Base-by-base conservation (phyloP, 1,140 invertebrate species). In the Lasioglossum albipes region DNA sequence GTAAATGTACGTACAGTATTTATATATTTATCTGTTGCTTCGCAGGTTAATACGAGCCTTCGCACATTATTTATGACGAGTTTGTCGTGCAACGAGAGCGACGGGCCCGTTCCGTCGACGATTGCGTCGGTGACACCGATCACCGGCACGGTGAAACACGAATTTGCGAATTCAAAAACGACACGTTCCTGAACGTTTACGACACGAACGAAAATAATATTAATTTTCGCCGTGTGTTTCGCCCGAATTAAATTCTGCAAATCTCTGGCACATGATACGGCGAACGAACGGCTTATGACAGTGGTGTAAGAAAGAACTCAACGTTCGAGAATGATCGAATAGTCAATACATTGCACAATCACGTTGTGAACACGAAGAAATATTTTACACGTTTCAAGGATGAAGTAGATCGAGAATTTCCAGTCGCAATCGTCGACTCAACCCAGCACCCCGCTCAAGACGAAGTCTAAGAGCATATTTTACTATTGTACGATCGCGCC, bases 21-120 rank as follows among this genome's bases (percentile, higher is more conserved):
- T 41, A 65, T 73, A 74, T 86, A 86, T 85, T 73, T 75, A 80
- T 86, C 71, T 64, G 80, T 86, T 79, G 84, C 84, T 85, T 86
- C 72, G 79, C 75, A 66, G 77, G 75, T 72, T 22, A 82, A 78
- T 82, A 86, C 72, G 73, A 86, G 69, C 81, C 80, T 80, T 81
- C 64, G 81, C 70, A 75, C 84, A 76, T 85, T 85, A 85, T 85
- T 86, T 86, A 82, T 86, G 66, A 77, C 61, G 69, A 74, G 62
- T 75, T 85, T 72, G 66, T 75, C 67, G 62, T 77, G 62, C 71
- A 84, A 82, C 65, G 49, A 57, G 62, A 69, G n/a, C 49, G 18
- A 42, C 27, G 68, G 78, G 16, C 62, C 57, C 10, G 54, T 74
- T 61, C 73, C 42, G 41, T 86, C 81, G 45, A 72, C 73, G 66